Percentiles rank a stretch among this genome's conserved stretches.
These are phyloP conservation scores for Scolopax bukidnonensis DNA, from an alignment of 2,797 vertebrate species.

Conservation along the genomic window DNA sequence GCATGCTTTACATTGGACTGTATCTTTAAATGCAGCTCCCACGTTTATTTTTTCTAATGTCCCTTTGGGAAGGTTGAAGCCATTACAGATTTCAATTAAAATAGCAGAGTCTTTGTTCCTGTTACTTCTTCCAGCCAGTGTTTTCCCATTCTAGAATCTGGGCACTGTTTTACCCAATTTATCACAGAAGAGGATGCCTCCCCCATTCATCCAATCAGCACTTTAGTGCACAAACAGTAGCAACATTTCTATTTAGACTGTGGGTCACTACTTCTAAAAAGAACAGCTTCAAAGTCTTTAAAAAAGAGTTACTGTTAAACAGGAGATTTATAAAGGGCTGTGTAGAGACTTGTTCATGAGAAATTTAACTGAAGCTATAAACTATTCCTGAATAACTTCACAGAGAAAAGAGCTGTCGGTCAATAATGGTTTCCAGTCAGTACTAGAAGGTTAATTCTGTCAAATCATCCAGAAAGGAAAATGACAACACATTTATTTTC, in stretches of 20 bases:
- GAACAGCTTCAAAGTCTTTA: background rate
- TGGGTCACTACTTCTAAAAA: background rate
- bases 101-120: background rate
- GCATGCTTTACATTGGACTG: background rate
- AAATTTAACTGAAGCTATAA: background rate
- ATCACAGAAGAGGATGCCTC: background rate
- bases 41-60: background rate
- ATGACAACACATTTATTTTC: background rate
- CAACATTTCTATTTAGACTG: background rate
- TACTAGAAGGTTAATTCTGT: background rate
- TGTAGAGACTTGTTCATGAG: background rate
- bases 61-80: background rate
- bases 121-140: background rate
- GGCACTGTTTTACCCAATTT: background rate
- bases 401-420: background rate
- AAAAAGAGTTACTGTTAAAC: background rate
- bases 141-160: background rate
- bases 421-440: background rate
- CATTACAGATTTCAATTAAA: background rate
- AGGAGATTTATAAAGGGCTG: background rate
- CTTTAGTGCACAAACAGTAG: background rate
- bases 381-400: background rate
- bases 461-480: slow-evolving; percentile 44
- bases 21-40: background rate
- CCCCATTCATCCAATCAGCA: background rate